Evolutionary conservation across 2,113 vertebrate genomes (phyloP), one percentile per base, ranked within the genome.

Genomic region (Ameiurus melas): DNA sequence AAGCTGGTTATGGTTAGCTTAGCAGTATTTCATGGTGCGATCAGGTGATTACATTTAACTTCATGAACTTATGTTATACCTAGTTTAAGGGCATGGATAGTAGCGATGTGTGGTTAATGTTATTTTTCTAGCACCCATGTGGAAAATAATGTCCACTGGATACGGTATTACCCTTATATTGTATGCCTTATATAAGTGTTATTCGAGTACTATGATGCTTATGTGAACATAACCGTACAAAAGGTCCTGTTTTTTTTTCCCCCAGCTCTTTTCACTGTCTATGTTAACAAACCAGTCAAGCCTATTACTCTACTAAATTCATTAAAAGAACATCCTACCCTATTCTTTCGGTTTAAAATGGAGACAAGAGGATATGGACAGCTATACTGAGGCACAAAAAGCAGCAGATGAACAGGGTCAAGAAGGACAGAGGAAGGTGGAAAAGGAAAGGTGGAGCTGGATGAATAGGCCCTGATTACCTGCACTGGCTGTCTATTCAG

Each of bases 401-500:
- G 53, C 78, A 81, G 78, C 51, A 80, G n/a, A 30, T 55, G 17
- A 57, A 22, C 79, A 81, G 12, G 75, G 25, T n/a, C 20, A 78
- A n/a, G 53, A 58, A 25, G 51, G 47, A 87, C 8, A 87, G 84
- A 83, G 73, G 51, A 13, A 62, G 47, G n/a, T 25, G 47, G 88
- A 75, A 51, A 68, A 57, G 39, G 22, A 60, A 16, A 86, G 81
- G 57, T 43, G 85, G 64, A 20, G 25, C 75, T 19, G 36, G 51
- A 89, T 94, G 93, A 95, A 95, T 92, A 93, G 90, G 84, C 83
- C 89, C 92, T 95, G 92, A 95, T 95, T 94, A 93, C 92, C 83
- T 71, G 53, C 12, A 25, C 73, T 90, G 90, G 90, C 89, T 90
- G 86, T 88, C 70, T 90, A 86, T 92, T 91, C 92, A 92, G 47